Evolutionary conservation across 2,888 invertebrate species (phyloP).

Genomic region (Tuberolachnus salignus): DNA sequence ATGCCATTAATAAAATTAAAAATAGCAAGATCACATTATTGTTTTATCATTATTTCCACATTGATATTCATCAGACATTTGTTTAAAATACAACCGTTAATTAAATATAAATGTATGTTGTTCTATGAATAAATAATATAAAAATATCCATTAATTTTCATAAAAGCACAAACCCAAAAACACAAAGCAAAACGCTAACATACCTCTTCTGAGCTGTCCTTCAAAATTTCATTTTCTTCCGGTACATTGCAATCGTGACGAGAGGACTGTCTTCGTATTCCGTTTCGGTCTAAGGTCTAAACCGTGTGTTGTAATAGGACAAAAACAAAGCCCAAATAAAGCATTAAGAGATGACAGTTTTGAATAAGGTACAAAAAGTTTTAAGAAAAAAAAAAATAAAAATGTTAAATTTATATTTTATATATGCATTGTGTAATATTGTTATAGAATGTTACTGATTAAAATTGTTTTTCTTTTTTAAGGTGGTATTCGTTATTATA

Average conservation of each 20-base stretch:
- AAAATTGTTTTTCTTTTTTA: background rate
- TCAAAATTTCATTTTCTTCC: slow-evolving; percentile 53
- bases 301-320: slow-evolving; percentile 41
- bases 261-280: slow-evolving; percentile 48
- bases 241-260: slow-evolving; percentile 26
- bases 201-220: slow-evolving; percentile 53
- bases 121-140: too few species aligned
- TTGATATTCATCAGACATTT: too few species aligned
- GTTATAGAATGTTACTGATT: background rate
- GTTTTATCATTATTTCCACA: too few species aligned
- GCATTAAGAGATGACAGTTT: slow-evolving; percentile 49
- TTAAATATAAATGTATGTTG: too few species aligned
- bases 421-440: slow-evolving; percentile 15
- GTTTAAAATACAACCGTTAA: too few species aligned
- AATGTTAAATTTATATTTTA: background rate
- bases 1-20: too few species aligned
- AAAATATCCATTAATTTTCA: slow-evolving; percentile 35
- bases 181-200: slow-evolving; percentile 20
- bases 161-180: slow-evolving; percentile 44
- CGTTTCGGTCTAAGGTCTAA: slow-evolving; percentile 41
- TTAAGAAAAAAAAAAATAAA: slow-evolving; percentile 24
- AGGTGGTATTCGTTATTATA: slow-evolving; percentile 11
- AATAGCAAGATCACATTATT: too few species aligned
- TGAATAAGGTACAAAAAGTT: too few species aligned
- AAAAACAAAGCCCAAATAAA: slow-evolving; percentile 55